These are phyloP conservation scores for Eucera pruinosa DNA, from an alignment of 2,888 invertebrate genomes.

Conservation along the genomic window DNA sequence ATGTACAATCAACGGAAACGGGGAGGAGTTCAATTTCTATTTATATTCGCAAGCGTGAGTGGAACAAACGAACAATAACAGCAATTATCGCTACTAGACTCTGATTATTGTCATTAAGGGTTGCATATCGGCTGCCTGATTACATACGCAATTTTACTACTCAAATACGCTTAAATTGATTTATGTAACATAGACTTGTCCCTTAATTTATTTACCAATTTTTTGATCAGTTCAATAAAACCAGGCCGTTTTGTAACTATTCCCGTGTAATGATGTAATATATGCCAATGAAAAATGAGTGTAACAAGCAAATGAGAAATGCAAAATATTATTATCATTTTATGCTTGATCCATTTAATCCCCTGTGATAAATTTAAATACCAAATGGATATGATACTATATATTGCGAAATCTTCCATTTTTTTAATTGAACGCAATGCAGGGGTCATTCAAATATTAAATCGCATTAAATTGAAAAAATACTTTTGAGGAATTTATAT, in stretches of 20 bases:
- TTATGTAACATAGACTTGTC: slow-evolving; percentile 11
- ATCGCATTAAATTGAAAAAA: too few relatives aligned
- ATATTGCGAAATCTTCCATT: too few relatives aligned
- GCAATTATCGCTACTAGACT: slow-evolving; percentile 47
- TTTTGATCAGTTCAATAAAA: slow-evolving; percentile 5
- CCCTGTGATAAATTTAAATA: too few relatives aligned
- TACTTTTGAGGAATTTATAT: too few relatives aligned
- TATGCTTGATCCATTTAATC: not conserved
- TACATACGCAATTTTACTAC: slow-evolving; percentile 39
- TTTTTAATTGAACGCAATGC: too few relatives aligned
- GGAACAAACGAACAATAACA: slow-evolving; percentile 32
- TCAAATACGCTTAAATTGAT: slow-evolving; percentile 32
- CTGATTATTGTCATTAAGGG: slow-evolving; percentile 53
- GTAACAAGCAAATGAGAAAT: not conserved
- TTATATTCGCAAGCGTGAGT: not conserved
- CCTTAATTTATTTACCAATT: slow-evolving; percentile 25
- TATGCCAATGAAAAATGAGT: not conserved
- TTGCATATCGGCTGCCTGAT: slow-evolving; percentile 29
- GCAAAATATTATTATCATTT: slow-evolving; percentile 12
- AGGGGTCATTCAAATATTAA: too few relatives aligned
- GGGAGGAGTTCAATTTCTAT: slow-evolving; percentile 15
- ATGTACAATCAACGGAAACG: slow-evolving; percentile 17
- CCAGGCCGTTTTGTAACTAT: not conserved
- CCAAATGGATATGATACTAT: too few relatives aligned
- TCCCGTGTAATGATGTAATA: not conserved